Base-by-base conservation (phyloP, 2,113 vertebrate genomes). In the Piprites chloris region DNA sequence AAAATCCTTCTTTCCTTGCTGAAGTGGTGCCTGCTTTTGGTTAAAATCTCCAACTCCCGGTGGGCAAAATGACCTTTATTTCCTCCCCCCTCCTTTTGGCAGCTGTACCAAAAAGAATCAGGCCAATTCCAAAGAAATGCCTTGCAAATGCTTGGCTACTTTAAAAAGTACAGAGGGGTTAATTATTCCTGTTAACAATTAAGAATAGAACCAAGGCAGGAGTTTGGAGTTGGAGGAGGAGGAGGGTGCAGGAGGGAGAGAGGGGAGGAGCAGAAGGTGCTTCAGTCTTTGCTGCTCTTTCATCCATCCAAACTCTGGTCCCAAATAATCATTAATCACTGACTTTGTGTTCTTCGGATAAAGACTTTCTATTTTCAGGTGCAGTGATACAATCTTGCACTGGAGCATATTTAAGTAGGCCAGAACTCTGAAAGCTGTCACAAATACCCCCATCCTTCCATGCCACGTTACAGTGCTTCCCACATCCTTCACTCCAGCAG, bases 371-470 rank as follows among this genome's bases (percentile, higher is more conserved):
- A 6, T 78, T 87, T 91, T 68, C 39, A 73, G 30, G 53, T 28
- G 59, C 20, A 68, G 18, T 16, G 46, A 59, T 59, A 47, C 4
- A 58, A 83, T 62, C 67, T 77, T 39, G 46, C 46, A 39, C 44
- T 90, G 27, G 5, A 67, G 8, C 5, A 5, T 16, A 47, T 73
- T 89, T 42, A 59, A 67, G 16, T 32, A 26, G 37, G 26, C 12
- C 44, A 83, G 71, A 32, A 20, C 7, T 24, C 52, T 86, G 22
- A 39, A 50, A 62, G 39, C 4, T 20, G 5, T 73, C 78, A 11
- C 28, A 3, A 0, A 0, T 2, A 9, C 33, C 42, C 71, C 46
- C 50, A 14, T 35, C 47, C 42, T 33, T 80, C 46, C 3, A 0
- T 6, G 32, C 20, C 23, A 1, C 28, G 4, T 33, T 3, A 1